A percentile compares a stretch with the other conserved stretches of the same genome.
phyloP scores from a whole-genome alignment of 2,113 vertebrate genomes.

The Rhynchomys soricoides region DNA sequence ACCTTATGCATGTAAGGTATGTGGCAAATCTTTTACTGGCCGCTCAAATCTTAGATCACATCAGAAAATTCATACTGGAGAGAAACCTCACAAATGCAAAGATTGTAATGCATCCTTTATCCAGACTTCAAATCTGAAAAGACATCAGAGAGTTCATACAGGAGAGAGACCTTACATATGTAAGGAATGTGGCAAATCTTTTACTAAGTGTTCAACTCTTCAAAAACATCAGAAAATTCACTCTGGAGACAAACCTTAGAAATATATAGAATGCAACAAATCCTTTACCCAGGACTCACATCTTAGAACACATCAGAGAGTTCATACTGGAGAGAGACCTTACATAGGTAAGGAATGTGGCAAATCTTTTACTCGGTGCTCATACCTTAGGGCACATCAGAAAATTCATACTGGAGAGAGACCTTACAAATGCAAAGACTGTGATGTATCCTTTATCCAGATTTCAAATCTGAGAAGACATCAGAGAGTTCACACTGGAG shows the following conservation, averaged over 20 bases:
- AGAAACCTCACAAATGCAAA: background rate
- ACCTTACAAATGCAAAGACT: too few species aligned
- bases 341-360: too few species aligned
- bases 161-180: background rate
- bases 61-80: background rate
- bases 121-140: background rate
- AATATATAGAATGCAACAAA: background rate
- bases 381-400: background rate
- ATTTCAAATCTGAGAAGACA: background rate
- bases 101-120: background rate
- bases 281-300: background rate
- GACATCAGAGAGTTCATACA: background rate
- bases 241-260: background rate
- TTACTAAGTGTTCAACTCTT: background rate
- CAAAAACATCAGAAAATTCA: background rate
- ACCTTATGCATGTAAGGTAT: too few species aligned
- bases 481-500: background rate
- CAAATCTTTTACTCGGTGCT: background rate
- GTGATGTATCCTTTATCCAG: background rate
- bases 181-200: background rate
- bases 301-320: background rate
- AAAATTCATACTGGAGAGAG: background rate
- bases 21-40: too few species aligned
- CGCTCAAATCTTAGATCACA: background rate
- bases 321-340: background rate